These are phyloP conservation scores for Lycocerus yunnanus DNA, from an alignment of 2,888 invertebrate genomes.

Conservation along the genomic window DNA sequence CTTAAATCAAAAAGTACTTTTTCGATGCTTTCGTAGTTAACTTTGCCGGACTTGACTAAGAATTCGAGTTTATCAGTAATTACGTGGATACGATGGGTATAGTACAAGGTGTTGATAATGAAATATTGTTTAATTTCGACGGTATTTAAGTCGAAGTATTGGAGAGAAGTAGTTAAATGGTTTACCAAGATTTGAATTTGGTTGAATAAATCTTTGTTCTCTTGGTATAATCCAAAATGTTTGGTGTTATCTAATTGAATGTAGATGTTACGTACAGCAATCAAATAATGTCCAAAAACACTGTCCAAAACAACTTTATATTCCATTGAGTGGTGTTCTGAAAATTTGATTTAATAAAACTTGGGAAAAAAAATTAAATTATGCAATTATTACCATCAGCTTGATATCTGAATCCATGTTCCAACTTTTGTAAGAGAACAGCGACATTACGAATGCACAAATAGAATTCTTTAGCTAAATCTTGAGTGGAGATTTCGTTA, in stretches of 20 bases:
- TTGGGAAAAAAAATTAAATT: neutral
- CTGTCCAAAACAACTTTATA: slow-evolving; percentile 6
- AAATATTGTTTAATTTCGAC: slow-evolving; percentile 11
- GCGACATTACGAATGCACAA: slow-evolving; percentile 1
- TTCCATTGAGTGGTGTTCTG: neutral
- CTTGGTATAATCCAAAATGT: slow-evolving; percentile 1
- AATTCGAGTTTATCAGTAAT: slow-evolving; percentile 13
- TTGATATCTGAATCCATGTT: neutral
- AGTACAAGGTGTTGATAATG: slow-evolving; percentile 7
- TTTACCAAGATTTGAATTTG: slow-evolving; percentile 12
- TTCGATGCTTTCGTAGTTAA: neutral
- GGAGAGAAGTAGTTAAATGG: slow-evolving; percentile 7
- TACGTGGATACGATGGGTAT: slow-evolving; percentile 3
- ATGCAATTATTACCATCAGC: neutral
- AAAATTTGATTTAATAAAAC: neutral
- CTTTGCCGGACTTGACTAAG: neutral
- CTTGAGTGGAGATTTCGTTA: neutral
- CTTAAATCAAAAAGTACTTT: neutral
- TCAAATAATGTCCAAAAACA: slow-evolving; percentile 10
- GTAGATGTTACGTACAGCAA: slow-evolving; percentile 13
- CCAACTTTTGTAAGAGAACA: slow-evolving; percentile 1
- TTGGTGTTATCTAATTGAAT: slow-evolving; percentile 13
- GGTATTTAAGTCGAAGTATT: neutral
- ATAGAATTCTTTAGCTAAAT: neutral
- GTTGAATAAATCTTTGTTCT: slow-evolving; percentile 4